These are phyloP conservation scores for Luperina nickerlii DNA, from an alignment of 2,888 invertebrate species.

Conservation along the genomic window DNA sequence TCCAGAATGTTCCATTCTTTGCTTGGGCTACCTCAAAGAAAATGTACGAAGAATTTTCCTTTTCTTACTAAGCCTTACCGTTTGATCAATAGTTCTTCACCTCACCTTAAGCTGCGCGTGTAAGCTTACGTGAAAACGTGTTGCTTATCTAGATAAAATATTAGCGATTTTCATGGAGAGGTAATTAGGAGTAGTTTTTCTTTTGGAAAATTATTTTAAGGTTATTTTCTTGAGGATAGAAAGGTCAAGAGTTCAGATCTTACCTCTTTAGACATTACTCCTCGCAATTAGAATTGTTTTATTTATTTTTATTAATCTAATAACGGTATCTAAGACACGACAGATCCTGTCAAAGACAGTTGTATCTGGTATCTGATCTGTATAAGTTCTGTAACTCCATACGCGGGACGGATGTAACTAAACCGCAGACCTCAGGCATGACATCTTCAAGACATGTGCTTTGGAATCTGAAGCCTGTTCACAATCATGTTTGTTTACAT, in stretches of 20 bases:
- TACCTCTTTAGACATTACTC: constrained; percentile 9
- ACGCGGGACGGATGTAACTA: constrained; percentile 28
- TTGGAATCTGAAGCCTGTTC: constrained; percentile 44
- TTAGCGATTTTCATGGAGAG: constrained; percentile 27
- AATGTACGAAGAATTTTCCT: constrained; percentile 14
- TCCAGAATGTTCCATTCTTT: neutral
- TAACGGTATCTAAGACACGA: neutral
- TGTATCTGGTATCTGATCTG: neutral
- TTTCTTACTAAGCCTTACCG: constrained; percentile 34
- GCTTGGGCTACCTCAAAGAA: constrained; percentile 24
- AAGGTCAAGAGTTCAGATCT: constrained; percentile 15
- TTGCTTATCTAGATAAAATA: constrained; percentile 48
- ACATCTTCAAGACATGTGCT: constrained; percentile 49
- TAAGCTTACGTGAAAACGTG: constrained; percentile 31
- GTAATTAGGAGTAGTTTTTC: constrained; percentile 30
- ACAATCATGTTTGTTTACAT: constrained; percentile 58
- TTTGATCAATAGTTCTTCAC: constrained; percentile 60
- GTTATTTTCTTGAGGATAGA: neutral
- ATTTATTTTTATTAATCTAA: too few relatives aligned
- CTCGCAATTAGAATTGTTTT: neutral
- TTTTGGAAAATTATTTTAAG: constrained; percentile 10
- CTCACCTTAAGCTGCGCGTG: constrained; percentile 55
- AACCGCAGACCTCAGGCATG: constrained; percentile 52
- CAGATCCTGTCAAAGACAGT: constrained; percentile 7
- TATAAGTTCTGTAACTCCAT: constrained; percentile 42